Evolutionary conservation across 2,888 invertebrate species (phyloP).

Genomic region (Cordilura impudica): DNA sequence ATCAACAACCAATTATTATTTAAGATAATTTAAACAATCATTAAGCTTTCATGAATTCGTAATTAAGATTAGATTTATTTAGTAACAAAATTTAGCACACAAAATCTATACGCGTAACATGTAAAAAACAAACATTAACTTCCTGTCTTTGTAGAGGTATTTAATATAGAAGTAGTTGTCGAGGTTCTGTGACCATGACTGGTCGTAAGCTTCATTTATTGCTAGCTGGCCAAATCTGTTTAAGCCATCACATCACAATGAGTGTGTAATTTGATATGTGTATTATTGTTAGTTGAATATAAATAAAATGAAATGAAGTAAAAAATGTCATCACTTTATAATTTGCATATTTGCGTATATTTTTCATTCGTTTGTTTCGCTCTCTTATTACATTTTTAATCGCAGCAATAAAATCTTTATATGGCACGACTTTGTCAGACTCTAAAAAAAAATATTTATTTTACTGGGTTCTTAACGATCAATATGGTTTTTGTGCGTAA

Average conservation of each 20-base stretch:
- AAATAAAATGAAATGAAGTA: constrained; percentile 9
- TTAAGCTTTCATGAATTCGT: constrained; percentile 44
- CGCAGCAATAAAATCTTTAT: constrained; percentile 52
- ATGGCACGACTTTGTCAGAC: constrained; percentile 55
- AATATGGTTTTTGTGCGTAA: neutral
- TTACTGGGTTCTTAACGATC: constrained; percentile 17
- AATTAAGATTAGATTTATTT: constrained; percentile 61
- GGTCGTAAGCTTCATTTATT: constrained; percentile 46
- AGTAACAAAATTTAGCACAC: neutral
- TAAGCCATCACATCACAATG: constrained; percentile 50
- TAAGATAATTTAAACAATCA: constrained; percentile 36
- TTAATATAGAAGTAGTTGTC: neutral
- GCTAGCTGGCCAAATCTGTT: constrained; percentile 47
- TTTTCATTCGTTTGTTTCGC: neutral
- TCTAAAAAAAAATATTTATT: constrained; percentile 6
- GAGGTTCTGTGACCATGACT: constrained; percentile 50
- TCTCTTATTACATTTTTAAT: constrained; percentile 37
- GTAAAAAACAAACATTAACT: constrained; percentile 40
- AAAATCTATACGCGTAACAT: neutral
- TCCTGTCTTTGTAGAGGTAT: constrained; percentile 50
- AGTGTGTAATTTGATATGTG: constrained; percentile 60
- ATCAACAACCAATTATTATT: constrained; percentile 32
- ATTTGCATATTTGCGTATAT: constrained; percentile 63
- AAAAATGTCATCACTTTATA: constrained; percentile 63
- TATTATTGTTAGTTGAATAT: constrained; percentile 46